A percentile compares a stretch with the other conserved stretches of the same genome.
Conservation (phyloP, 2,888 invertebrate genomes). For the Conops quadrifasciatus region DNA sequence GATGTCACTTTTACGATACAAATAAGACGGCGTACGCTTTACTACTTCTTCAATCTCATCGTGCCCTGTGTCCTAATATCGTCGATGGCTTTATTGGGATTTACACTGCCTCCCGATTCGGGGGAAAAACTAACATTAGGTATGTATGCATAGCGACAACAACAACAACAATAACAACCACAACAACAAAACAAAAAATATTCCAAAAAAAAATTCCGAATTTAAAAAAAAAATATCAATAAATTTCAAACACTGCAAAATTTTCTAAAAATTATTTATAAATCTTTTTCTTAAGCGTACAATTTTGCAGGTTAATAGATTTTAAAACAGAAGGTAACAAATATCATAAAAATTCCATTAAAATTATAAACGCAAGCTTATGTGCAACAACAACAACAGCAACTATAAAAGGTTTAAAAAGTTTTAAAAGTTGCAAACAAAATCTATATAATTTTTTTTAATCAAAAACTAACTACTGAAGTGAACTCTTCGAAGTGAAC, state of each 20-base stretch:
- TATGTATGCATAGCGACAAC: constrained; percentile 53
- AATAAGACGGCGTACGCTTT: constrained; percentile 93
- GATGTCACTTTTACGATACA: constrained; percentile 94
- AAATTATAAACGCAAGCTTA: too few species aligned
- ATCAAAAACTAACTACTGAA: too few species aligned
- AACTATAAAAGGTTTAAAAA: neutral
- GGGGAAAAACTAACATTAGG: constrained; percentile 66
- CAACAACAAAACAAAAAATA: neutral
- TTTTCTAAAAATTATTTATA: constrained; percentile 3
- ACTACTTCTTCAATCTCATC: constrained; percentile 99
- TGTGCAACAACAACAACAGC: too few species aligned
- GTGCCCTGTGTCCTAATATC: constrained; percentile 99
- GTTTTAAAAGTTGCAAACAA: neutral
- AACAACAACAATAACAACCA: constrained; percentile 11
- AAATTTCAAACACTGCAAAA: neutral
- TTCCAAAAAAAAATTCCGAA: neutral
- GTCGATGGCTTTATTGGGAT: constrained; percentile 97
- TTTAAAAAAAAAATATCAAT: neutral
- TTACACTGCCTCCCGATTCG: constrained; percentile 94
- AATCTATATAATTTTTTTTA: too few species aligned
- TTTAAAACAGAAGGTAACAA: neutral
- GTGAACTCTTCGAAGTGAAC: too few species aligned
- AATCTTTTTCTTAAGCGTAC: neutral
- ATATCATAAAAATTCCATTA: neutral
- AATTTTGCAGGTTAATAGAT: neutral